Conservation (phyloP, 2,888 invertebrate genomes). For the Silvanus unidentatus region DNA sequence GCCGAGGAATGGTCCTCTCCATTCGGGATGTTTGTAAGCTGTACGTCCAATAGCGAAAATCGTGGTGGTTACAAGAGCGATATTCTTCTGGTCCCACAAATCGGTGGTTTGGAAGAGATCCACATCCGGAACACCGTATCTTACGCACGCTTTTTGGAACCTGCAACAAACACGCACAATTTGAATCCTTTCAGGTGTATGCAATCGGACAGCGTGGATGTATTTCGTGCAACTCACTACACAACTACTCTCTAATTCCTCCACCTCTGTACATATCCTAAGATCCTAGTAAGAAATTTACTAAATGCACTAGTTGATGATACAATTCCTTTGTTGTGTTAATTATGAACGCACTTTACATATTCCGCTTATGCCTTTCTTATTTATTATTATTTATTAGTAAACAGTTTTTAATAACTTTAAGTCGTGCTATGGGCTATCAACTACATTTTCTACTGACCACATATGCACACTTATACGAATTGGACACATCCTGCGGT, state of each 20-base stretch:
- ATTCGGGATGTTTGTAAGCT: conserved; percentile 78
- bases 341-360: conserved; percentile 12
- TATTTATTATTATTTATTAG: conserved; percentile 10
- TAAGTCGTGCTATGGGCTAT: background rate
- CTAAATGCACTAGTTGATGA: conserved; percentile 43
- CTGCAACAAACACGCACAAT: too few species aligned
- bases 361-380: too few species aligned
- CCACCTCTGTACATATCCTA: conserved; percentile 21
- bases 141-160: conserved; percentile 75
- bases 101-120: conserved; percentile 91
- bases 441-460: too few species aligned
- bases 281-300: conserved; percentile 29
- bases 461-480: too few species aligned
- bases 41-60: conserved; percentile 85
- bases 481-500: conserved; percentile 7
- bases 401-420: conserved; percentile 15
- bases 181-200: too few species aligned
- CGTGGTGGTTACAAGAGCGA: conserved; percentile 79
- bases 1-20: conserved; percentile 75
- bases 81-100: conserved; percentile 86
- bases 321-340: conserved; percentile 31
- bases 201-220: background rate
- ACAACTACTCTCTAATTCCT: background rate
- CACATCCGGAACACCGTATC: conserved; percentile 78
- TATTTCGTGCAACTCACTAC: background rate